These are phyloP conservation scores for Cnemophilus loriae DNA, from an alignment of 2,113 vertebrate genomes.

Conservation along the genomic window DNA sequence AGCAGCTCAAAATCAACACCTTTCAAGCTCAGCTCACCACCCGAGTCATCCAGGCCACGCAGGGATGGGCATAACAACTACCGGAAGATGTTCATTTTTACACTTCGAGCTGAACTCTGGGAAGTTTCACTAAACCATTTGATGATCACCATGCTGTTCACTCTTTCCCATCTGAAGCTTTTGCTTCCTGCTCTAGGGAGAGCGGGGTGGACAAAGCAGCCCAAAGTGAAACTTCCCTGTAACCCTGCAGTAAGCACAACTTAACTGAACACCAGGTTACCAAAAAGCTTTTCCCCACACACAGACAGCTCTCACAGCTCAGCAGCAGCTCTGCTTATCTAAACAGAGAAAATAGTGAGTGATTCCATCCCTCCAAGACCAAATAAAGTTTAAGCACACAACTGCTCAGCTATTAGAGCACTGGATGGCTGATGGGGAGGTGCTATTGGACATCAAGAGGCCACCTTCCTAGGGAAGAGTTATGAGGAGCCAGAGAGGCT, in stretches of 20 bases:
- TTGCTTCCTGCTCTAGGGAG: background rate
- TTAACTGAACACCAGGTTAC: accelerated
- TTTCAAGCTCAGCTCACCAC: accelerated
- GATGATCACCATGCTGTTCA: background rate
- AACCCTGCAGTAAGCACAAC: background rate
- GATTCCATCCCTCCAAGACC: background rate
- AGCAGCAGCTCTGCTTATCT: background rate
- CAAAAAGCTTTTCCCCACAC: accelerated
- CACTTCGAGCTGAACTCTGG: background rate
- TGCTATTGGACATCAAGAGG: accelerated
- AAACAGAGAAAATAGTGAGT: background rate
- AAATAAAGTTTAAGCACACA: background rate
- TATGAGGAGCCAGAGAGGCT: background rate
- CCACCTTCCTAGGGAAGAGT: background rate
- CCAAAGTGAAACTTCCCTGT: background rate
- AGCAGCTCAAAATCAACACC: background rate
- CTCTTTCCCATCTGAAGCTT: background rate
- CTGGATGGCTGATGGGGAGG: background rate
- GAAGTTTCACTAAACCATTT: background rate
- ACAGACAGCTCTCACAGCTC: background rate
- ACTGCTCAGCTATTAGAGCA: background rate
- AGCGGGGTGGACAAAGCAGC: accelerated
- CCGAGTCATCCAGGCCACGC: accelerated
- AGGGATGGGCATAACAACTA: background rate
- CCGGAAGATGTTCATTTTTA: accelerated